phyloP scores from a whole-genome alignment of 2,113 vertebrate genomes.

The Scomber scombrus region DNA sequence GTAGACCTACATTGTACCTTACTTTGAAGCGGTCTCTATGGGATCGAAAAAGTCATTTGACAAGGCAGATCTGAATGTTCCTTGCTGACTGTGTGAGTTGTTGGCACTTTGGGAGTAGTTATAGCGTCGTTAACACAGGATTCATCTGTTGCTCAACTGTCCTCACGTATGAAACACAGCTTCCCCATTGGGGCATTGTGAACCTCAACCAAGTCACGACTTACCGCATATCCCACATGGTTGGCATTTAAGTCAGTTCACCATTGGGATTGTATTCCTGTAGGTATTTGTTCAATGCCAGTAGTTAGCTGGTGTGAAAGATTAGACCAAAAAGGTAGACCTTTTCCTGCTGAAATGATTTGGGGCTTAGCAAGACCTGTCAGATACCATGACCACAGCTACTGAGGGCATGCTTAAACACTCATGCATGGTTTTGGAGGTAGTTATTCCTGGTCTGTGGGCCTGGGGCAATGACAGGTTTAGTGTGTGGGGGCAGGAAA shows the following conservation, averaged over 20 bases:
- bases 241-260: constrained; percentile 61
- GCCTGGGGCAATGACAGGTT: constrained; percentile 63
- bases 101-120: constrained; percentile 29
- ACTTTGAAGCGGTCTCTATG: not conserved
- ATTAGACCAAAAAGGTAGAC: constrained; percentile 31
- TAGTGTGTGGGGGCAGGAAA: constrained; percentile 64
- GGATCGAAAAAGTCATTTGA: not conserved
- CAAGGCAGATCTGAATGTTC: constrained; percentile 1
- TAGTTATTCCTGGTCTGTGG: constrained; percentile 66
- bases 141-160: constrained; percentile 54
- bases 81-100: constrained; percentile 7
- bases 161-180: constrained; percentile 30
- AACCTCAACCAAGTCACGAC: constrained; percentile 32
- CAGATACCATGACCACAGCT: constrained; percentile 53
- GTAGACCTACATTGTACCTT: not conserved
- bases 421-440: constrained; percentile 41
- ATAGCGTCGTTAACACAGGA: constrained; percentile 37
- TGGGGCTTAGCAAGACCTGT: constrained; percentile 49
- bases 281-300: constrained; percentile 34
- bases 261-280: constrained; percentile 28
- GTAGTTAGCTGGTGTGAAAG: constrained; percentile 28
- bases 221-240: constrained; percentile 47
- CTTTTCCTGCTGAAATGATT: constrained; percentile 48
- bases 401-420: constrained; percentile 52
- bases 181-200: not conserved